phyloP scores from a whole-genome alignment of 1,140 invertebrate genomes.

The Copidosoma floridanum region DNA sequence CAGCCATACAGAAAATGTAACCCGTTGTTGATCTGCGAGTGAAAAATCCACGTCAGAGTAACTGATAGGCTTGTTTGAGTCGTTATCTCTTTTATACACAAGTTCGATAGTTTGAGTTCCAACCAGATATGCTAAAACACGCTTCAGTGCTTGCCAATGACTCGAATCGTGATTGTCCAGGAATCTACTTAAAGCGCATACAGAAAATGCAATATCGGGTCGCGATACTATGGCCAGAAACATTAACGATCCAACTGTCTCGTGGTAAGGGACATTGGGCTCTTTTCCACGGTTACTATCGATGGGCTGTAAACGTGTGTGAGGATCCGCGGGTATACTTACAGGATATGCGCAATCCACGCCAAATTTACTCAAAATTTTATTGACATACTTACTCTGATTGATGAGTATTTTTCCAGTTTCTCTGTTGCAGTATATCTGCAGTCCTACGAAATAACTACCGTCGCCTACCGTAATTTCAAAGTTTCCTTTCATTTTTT shows the following conservation, averaged over 20 bases:
- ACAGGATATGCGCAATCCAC: slow-evolving; percentile 15
- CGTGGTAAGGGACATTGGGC: background rate
- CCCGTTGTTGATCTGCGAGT: slow-evolving; percentile 41
- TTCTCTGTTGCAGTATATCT: slow-evolving; percentile 31
- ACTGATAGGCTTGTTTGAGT: background rate
- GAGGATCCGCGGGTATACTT: slow-evolving; percentile 21
- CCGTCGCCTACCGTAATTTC: slow-evolving; percentile 27
- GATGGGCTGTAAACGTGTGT: background rate
- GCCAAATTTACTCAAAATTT: slow-evolving; percentile 24
- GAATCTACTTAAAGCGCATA: background rate
- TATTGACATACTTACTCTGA: slow-evolving; percentile 20
- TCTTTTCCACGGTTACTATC: background rate
- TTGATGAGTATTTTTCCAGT: slow-evolving; percentile 25
- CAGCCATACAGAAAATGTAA: slow-evolving; percentile 34
- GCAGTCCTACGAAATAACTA: slow-evolving; percentile 34
- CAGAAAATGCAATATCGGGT: background rate
- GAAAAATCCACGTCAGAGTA: slow-evolving; percentile 27
- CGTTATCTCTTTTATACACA: background rate
- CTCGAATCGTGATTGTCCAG: background rate
- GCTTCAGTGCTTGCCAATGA: background rate
- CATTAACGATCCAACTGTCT: background rate
- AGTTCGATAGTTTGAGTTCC: background rate
- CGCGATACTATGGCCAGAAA: background rate
- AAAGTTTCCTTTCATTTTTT: slow-evolving; percentile 29
- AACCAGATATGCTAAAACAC: background rate